Evolutionary conservation across 2,797 vertebrate species (phyloP), one percentile per base, ranked within the genome.

Genomic region (Margarornis squamiger): DNA sequence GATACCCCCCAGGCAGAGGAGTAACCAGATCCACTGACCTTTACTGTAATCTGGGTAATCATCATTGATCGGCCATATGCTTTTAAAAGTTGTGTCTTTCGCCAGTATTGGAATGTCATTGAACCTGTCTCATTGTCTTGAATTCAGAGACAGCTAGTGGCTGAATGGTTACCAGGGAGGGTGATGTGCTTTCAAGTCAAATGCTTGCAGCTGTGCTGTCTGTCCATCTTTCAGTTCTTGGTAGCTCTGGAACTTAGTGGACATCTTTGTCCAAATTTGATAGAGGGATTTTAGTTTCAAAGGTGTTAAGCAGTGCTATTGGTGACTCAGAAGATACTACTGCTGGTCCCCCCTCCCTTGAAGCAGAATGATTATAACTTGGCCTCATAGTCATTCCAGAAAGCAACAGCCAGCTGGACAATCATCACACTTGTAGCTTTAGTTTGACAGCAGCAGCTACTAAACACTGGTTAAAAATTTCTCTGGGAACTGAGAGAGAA

Each of bases 31-130:
- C 51, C 24, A 8, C 23, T 51, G 68, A 43, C 38, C 68, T 90
- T 46, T 74, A 39, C 58, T 87, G 65, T 68, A 77, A 43, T 77
- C 54, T 75, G 73, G 32, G n/a, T 46, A 83, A 83, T 73, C 32
- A 32, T 13, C 46, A 30, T 29, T 94, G 86, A 90, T 45, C 86
- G 70, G 54, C 30, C 41, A 38, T n/a, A 43, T 24, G 26, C 36
- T 89, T 90, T 59, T 67, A 79, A 89, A 88, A 49, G 41, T 34
- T 10, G 12, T 57, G 66, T 19, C 32, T 86, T 89, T 76, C 76
- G 57, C 51, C 92, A 83, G 24, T 54, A 34, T 19, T 52, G 66
- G 86, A 93, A 88, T 88, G 91, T 26, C 29, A 80, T 51, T 87
- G 95, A 84, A 82, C 39, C 36, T 72, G 54, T 38, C 55, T 76